Conservation (phyloP, 2,888 invertebrate genomes). For the Cremastobaeus sp. region DNA sequence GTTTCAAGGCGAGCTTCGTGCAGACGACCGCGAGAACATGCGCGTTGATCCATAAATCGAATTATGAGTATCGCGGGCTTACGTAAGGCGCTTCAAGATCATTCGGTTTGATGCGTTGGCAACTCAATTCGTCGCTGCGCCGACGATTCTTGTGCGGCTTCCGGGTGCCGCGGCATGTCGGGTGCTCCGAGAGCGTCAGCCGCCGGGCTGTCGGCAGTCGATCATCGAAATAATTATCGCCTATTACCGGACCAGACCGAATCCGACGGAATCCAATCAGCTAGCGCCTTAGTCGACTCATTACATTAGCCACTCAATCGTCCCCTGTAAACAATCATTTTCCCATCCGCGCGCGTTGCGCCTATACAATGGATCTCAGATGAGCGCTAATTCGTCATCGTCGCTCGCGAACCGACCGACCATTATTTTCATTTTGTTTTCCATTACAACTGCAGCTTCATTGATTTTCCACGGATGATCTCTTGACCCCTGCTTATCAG, state of each 20-base stretch:
- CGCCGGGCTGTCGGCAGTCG: constrained; percentile 7
- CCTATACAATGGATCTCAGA: too few species aligned
- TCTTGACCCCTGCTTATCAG: too few species aligned
- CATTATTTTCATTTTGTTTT: too few species aligned
- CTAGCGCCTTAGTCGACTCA: constrained; percentile 25
- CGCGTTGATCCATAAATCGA: constrained; percentile 19
- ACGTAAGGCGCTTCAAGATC: constrained; percentile 30
- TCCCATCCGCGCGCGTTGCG: too few species aligned
- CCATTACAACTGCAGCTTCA: too few species aligned
- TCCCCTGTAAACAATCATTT: constrained; percentile 7
- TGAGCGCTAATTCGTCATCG: too few species aligned
- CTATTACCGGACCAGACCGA: constrained; percentile 2
- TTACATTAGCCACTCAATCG: constrained; percentile 14
- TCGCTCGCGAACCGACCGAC: too few species aligned
- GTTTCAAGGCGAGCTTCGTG: constrained; percentile 20
- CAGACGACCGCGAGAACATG: constrained; percentile 2
- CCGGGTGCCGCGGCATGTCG: constrained; percentile 18
- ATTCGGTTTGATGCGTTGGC: constrained; percentile 1
- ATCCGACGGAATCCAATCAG: constrained; percentile 10
- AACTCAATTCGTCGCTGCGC: constrained; percentile 14
- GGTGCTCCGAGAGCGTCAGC: constrained; percentile 6
- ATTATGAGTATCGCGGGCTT: constrained; percentile 32
- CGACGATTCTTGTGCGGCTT: constrained; percentile 38
- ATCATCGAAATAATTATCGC: constrained; percentile 14
- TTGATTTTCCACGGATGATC: too few species aligned